A percentile compares a stretch with the other conserved stretches of the same genome.
Conservation (phyloP, 2,797 vertebrate genomes). For the Peromyscus aztecus region DNA sequence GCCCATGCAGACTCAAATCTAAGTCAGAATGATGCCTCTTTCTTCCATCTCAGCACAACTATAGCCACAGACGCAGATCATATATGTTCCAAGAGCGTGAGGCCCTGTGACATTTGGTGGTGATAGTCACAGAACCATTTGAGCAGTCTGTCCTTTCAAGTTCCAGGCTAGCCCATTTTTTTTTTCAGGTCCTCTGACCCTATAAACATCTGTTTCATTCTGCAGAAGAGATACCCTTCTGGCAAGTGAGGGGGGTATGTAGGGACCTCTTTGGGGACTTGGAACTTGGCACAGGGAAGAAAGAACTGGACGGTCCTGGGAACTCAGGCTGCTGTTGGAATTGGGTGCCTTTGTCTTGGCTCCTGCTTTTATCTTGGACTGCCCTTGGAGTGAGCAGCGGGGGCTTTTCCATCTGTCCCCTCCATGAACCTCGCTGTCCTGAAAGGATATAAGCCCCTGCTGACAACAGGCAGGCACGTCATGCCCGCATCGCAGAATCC, state of each 20-base stretch:
- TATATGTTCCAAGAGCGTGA: neutral
- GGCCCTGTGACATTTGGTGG: conserved; percentile 38
- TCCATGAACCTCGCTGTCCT: neutral
- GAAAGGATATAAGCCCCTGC: neutral
- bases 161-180: neutral
- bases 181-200: neutral
- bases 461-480: neutral
- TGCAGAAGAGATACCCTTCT: neutral
- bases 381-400: neutral
- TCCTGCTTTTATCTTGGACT: neutral
- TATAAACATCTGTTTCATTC: neutral
- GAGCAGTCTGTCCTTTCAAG: conserved; percentile 3
- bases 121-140: conserved; percentile 39
- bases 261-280: neutral
- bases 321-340: neutral
- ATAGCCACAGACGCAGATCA: neutral
- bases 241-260: neutral
- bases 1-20: conserved; percentile 58
- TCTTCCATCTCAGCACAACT: conserved; percentile 35
- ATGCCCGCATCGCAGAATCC: neutral
- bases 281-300: rapidly evolving
- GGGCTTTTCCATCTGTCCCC: neutral
- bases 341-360: rapidly evolving
- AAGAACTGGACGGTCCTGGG: neutral
- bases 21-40: neutral